These are phyloP conservation scores for Toxostoma redivivum DNA, from an alignment of 2,113 vertebrate species.

Conservation along the genomic window DNA sequence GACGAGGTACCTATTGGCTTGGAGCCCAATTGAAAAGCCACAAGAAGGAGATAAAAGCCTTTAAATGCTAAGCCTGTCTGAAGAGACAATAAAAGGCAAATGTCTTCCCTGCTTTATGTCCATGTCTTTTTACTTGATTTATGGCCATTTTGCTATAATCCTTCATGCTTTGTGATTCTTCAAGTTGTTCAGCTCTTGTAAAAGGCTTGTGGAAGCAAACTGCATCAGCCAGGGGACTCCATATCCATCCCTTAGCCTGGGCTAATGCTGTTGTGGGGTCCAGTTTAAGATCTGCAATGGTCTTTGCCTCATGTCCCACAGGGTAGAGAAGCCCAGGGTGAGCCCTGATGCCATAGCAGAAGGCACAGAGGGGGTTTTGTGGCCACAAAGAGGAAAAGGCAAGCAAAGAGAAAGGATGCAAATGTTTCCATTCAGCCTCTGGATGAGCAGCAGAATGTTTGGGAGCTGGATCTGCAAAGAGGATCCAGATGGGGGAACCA, in stretches of 20 bases:
- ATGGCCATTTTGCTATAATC: constrained; percentile 3
- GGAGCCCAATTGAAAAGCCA: neutral
- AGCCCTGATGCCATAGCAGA: neutral
- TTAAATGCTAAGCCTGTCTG: constrained; percentile 21
- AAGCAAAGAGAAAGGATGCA: neutral
- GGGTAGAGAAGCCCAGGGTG: neutral
- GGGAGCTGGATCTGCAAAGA: constrained; percentile 33
- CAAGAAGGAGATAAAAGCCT: constrained; percentile 49
- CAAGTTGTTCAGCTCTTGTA: neutral
- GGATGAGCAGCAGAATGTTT: neutral
- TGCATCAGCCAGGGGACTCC: neutral
- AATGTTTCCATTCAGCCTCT: constrained; percentile 18
- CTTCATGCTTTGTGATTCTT: constrained; percentile 27
- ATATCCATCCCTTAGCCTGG: neutral
- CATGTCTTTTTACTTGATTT: constrained; percentile 5
- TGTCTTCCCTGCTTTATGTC: constrained; percentile 19
- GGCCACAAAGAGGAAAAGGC: neutral
- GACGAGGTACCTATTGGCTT: constrained; percentile 30
- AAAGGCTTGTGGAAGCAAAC: neutral
- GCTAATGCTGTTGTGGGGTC: neutral
- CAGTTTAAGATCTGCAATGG: neutral
- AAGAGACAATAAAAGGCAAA: constrained; percentile 60
- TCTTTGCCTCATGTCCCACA: neutral
- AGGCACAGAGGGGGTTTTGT: neutral
- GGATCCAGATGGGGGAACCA: constrained; percentile 16